These are phyloP conservation scores for Leptinotarsa defecta DNA, from an alignment of 1,140 invertebrate species.

Conservation along the genomic window DNA sequence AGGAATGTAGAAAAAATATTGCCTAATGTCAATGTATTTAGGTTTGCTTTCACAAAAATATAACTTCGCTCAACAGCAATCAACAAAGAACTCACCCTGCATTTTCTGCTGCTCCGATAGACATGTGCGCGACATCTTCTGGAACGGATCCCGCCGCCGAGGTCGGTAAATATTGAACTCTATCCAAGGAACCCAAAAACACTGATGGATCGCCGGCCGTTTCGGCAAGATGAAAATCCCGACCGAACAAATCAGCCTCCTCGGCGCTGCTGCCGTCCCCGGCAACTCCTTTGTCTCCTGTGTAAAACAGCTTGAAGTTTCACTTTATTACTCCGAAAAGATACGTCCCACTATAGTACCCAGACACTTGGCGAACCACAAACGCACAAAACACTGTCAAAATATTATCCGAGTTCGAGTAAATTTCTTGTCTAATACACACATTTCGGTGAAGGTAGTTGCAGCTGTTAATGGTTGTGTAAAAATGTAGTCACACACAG, in stretches of 20 bases:
- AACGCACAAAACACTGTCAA: too few relatives aligned
- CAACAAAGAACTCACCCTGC: constrained; percentile 41
- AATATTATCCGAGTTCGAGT: neutral
- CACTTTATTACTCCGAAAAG: neutral
- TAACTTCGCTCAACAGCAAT: neutral
- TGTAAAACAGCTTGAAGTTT: constrained; percentile 46
- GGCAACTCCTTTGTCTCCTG: constrained; percentile 38
- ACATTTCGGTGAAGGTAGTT: neutral
- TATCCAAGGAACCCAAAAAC: constrained; percentile 43
- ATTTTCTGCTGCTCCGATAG: constrained; percentile 44
- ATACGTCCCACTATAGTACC: neutral
- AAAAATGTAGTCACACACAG: neutral
- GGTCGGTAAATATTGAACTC: constrained; percentile 42
- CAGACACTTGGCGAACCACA: neutral
- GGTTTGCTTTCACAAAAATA: neutral
- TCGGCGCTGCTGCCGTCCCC: constrained; percentile 39
- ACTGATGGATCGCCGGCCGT: constrained; percentile 35
- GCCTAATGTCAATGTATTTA: too few relatives aligned
- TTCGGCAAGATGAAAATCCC: constrained; percentile 40
- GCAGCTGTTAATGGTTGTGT: neutral
- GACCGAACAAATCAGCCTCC: constrained; percentile 41
- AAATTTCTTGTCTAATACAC: neutral
- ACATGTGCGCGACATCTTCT: constrained; percentile 38
- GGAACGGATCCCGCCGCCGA: constrained; percentile 41
- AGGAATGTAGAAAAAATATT: too few relatives aligned